Percentiles rank a stretch among this genome's conserved stretches.
phyloP scores from a whole-genome alignment of 30 jellyfish, hydroid and myxozoan genomes.

The Pseudorhiza aurosa region DNA sequence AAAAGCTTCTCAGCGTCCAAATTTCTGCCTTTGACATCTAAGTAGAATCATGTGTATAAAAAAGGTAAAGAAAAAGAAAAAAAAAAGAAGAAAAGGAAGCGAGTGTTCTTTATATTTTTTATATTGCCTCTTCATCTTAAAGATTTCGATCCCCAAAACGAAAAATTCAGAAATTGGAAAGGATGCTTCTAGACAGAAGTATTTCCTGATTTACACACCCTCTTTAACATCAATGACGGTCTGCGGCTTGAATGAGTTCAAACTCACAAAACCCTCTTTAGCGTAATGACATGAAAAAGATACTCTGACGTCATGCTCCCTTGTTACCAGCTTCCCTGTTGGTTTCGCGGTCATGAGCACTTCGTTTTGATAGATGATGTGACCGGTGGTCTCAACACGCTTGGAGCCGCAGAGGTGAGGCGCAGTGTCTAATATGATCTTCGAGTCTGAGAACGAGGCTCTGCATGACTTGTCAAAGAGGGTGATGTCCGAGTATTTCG shows the following conservation, averaged over 20 bases:
- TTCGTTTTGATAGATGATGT: slow-evolving; percentile 27
- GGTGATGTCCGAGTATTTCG: slow-evolving; percentile 17
- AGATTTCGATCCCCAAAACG: no score
- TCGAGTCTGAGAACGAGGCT: slow-evolving; percentile 13
- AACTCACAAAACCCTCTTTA: slow-evolving; percentile 7
- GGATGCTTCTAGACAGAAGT: no score
- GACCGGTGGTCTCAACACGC: slow-evolving; percentile 14
- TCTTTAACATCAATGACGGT: slow-evolving; percentile 7
- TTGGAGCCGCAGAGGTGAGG: slow-evolving; percentile 45
- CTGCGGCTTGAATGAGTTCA: slow-evolving; percentile 27
- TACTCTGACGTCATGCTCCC: slow-evolving; percentile 47
- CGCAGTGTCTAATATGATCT: slow-evolving; percentile 26
- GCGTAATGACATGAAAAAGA: slow-evolving; percentile 26
- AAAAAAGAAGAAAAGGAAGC: no score
- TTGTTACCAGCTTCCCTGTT: slow-evolving; percentile 40
- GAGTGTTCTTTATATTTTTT: no score
- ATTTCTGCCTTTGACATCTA: no score
- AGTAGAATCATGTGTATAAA: no score
- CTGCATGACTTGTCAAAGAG: slow-evolving; percentile 20
- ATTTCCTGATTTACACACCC: no score
- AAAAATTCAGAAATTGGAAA: no score
- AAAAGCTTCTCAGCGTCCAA: no score
- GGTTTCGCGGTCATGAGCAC: slow-evolving; percentile 39
- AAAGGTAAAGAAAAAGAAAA: no score
- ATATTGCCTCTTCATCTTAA: no score